phyloP scores from a whole-genome alignment of 2,888 invertebrate species.

The Nowickia ferox region DNA sequence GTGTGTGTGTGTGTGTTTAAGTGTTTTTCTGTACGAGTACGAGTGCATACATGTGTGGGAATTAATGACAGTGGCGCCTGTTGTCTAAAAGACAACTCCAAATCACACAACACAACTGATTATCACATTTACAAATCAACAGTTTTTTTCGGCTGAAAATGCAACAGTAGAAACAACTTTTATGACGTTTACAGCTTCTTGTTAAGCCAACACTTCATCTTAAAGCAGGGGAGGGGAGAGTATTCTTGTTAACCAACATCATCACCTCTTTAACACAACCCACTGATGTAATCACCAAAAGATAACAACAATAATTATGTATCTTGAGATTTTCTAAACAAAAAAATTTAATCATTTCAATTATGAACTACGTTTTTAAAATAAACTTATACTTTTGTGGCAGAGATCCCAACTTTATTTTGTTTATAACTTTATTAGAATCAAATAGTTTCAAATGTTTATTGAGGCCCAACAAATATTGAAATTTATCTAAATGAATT shows the following conservation, averaged over 20 bases:
- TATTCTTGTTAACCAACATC: conserved; percentile 39
- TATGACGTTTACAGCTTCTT: conserved; percentile 65
- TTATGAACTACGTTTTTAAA: too few relatives aligned
- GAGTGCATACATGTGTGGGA: conserved; percentile 53
- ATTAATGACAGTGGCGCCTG: conserved; percentile 66
- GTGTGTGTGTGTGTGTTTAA: conserved; percentile 60
- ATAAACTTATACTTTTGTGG: too few relatives aligned
- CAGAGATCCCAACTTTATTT: too few relatives aligned
- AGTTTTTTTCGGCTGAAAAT: conserved; percentile 4
- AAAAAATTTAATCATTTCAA: too few relatives aligned
- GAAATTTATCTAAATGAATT: too few relatives aligned
- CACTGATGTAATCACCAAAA: conserved; percentile 41
- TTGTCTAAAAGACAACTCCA: conserved; percentile 50
- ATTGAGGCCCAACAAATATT: too few relatives aligned
- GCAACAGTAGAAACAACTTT: conserved; percentile 47
- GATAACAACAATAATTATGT: not conserved
- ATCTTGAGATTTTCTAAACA: conserved; percentile 7
- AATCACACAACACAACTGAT: conserved; percentile 54
- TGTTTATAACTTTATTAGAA: too few relatives aligned
- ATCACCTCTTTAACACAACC: conserved; percentile 51
- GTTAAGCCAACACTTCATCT: conserved; percentile 32
- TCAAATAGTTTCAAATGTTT: too few relatives aligned
- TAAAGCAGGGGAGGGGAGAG: not conserved
- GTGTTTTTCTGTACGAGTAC: not conserved
- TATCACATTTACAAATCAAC: conserved; percentile 64